Percentiles rank a stretch among this genome's conserved stretches.
phyloP scores from a whole-genome alignment of 2,888 invertebrate genomes.

The Caradrina kadenii region DNA sequence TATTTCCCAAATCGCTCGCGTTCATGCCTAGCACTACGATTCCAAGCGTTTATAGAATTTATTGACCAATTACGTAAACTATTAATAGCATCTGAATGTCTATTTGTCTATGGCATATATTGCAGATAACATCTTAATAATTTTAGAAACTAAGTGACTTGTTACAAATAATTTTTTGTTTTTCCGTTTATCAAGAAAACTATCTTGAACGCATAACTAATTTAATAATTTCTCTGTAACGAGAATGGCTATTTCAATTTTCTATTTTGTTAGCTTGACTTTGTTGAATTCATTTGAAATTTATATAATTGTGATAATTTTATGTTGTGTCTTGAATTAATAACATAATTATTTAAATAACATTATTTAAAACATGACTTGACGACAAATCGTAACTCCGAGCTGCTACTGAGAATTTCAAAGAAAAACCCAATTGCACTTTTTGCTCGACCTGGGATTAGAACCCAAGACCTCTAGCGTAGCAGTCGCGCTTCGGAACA shows the following conservation, averaged over 20 bases:
- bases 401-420: too few species aligned
- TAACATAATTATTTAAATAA: too few species aligned
- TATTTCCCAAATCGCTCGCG: not conserved
- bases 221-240: slow-evolving; percentile 29
- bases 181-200: slow-evolving; percentile 31
- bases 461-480: too few species aligned
- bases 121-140: slow-evolving; percentile 42
- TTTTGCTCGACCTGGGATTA: too few species aligned
- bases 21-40: not conserved
- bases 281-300: slow-evolving; percentile 26
- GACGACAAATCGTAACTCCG: too few species aligned
- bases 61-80: slow-evolving; percentile 57
- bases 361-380: too few species aligned
- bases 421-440: too few species aligned
- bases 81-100: slow-evolving; percentile 47
- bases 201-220: slow-evolving; percentile 22
- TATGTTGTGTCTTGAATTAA: too few species aligned
- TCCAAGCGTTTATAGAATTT: slow-evolving; percentile 43
- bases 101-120: slow-evolving; percentile 46
- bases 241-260: slow-evolving; percentile 25
- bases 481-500: too few species aligned
- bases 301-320: too few species aligned
- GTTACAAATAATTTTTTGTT: slow-evolving; percentile 39
- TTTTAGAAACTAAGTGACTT: slow-evolving; percentile 33
- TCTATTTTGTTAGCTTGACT: slow-evolving; percentile 14